Percentiles rank a stretch among this genome's conserved stretches.
phyloP scores from a whole-genome alignment of 2,797 vertebrate species.

The Sebastes diaconus region DNA sequence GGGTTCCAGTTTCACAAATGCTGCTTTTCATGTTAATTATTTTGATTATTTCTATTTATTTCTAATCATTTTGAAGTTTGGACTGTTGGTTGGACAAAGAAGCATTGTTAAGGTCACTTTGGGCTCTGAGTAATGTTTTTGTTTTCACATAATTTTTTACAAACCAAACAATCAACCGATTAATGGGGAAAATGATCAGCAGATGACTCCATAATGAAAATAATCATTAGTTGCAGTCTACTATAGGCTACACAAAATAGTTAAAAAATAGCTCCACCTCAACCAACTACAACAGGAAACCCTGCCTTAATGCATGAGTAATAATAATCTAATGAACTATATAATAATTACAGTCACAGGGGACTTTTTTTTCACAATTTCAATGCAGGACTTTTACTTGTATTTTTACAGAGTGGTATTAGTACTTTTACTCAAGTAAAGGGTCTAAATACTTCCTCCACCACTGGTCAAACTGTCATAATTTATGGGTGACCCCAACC shows the following conservation, averaged over 20 bases:
- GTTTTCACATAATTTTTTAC: too few species aligned
- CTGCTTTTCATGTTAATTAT: not conserved
- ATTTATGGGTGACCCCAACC: too few species aligned
- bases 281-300: not conserved
- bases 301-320: not conserved
- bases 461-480: not conserved
- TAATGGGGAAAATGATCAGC: not conserved
- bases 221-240: not conserved
- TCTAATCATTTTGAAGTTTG: not conserved
- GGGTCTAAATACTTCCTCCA: not conserved
- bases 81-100: not conserved
- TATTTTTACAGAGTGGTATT: not conserved
- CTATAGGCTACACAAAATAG: not conserved
- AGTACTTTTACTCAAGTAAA: not conserved
- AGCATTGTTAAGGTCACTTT: not conserved
- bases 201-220: not conserved
- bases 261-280: not conserved
- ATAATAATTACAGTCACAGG: too few species aligned
- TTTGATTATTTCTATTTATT: not conserved
- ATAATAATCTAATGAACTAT: not conserved
- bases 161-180: not conserved
- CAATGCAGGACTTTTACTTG: too few species aligned
- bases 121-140: not conserved
- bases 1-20: not conserved
- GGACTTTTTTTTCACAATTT: too few species aligned